A percentile compares a stretch with the other conserved stretches of the same genome.
These are phyloP conservation scores for Riparia riparia DNA, from an alignment of 2,113 vertebrate genomes.

Conservation along the genomic window DNA sequence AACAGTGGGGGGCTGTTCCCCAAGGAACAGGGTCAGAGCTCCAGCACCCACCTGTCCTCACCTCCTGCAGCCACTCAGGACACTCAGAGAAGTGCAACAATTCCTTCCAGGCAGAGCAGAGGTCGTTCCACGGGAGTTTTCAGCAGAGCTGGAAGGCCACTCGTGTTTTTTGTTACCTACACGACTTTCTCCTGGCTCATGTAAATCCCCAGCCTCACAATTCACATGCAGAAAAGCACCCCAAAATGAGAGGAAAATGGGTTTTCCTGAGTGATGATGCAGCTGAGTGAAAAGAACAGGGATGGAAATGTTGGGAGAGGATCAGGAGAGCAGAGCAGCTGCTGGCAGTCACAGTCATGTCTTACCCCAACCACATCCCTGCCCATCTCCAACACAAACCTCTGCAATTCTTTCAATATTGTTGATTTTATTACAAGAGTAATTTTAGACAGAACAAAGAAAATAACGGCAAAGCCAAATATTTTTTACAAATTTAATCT, in stretches of 20 bases:
- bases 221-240: accelerated
- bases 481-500: neutral
- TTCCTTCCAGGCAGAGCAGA: neutral
- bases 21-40: neutral
- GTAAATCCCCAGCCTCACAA: neutral
- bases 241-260: neutral
- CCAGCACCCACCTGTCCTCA: neutral
- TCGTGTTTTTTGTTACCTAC: accelerated
- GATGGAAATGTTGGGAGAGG: neutral
- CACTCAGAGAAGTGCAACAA: neutral
- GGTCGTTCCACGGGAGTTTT: neutral
- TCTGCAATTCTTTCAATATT: neutral
- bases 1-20: neutral
- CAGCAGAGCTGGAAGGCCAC: neutral
- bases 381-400: neutral
- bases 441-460: neutral
- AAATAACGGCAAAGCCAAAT: neutral
- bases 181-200: neutral
- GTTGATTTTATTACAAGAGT: neutral
- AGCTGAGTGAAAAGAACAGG: neutral
- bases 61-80: neutral
- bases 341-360: accelerated
- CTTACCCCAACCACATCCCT: neutral
- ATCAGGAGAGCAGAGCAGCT: neutral
- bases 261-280: neutral